Evolutionary conservation across 2,113 vertebrate species (phyloP), one percentile per base, ranked within the genome.

Genomic region (Hippocampus zosterae): DNA sequence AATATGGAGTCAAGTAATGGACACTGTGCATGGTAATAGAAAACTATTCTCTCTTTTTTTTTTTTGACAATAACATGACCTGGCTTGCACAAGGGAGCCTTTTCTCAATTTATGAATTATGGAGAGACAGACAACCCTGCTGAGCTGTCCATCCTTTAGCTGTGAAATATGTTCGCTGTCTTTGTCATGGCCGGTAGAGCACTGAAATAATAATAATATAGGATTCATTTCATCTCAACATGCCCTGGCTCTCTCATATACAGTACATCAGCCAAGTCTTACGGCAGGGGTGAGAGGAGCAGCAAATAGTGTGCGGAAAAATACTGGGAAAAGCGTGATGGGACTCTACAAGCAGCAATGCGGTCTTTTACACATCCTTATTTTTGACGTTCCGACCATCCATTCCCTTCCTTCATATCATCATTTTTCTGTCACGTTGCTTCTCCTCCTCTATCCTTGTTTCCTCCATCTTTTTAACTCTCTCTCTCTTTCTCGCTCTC

Each of bases 161-260:
- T 46, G 89, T 90, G 89, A 94, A 93, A 77, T 90, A 91, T 92
- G 92, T 91, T 91, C 88, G 91, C 90, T 88, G 89, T 93, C 93
- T 93, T 5, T 82, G 81, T 81, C 85, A 79, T 66, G 79, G 81
- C 78, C 18, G 33, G 73, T 69, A 81, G 82, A 84, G 81, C 33
- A 90, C 91, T 93, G 91, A 95, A 95, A 94, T 94, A 94, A 95
- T 93, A 94, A 95, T 92, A 94, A 94, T 93, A 92, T 91, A 93
- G 92, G 94, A 95, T 95, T 94, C 90, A 93, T 94, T 95, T 95
- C 88, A 94, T 94, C 91, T 93, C 88, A 90, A 86, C 71, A 91
- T 92, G 91, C 88, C 86, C 82, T 50, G 80, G 85, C 87, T 92
- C 91, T 92, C 90, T 93, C 92, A 91, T 90, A 94, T 91, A 93